A percentile compares a stretch with the other conserved stretches of the same genome.
These are phyloP conservation scores for Chaetophractus vellerosus DNA, from an alignment of 2,797 vertebrate genomes.

Conservation along the genomic window DNA sequence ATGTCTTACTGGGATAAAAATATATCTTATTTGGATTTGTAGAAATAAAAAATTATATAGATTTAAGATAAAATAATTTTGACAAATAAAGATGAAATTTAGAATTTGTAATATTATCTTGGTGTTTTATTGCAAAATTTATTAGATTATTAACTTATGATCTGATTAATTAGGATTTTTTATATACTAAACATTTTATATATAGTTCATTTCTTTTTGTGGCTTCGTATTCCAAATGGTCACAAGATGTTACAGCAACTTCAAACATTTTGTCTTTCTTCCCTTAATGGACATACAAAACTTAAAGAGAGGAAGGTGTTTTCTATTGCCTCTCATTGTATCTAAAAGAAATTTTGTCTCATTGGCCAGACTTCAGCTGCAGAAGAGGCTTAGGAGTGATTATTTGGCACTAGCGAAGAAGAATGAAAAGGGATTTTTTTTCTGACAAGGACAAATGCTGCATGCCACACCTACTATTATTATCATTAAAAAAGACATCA, in stretches of 20 bases:
- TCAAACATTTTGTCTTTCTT: not conserved
- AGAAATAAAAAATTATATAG: not conserved
- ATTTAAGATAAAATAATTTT: not conserved
- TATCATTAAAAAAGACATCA: not conserved
- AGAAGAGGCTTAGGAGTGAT: not conserved
- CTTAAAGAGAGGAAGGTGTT: not conserved
- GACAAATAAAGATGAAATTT: not conserved
- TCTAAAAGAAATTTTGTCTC: not conserved
- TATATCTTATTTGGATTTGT: not conserved
- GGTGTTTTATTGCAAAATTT: conserved; percentile 20
- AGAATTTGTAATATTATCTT: conserved; percentile 1
- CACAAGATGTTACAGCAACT: not conserved
- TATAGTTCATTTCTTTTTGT: not conserved
- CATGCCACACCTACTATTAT: not conserved
- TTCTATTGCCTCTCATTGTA: not conserved
- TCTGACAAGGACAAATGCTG: not conserved
- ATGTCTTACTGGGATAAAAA: not conserved
- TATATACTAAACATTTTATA: not conserved
- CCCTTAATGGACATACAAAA: not conserved
- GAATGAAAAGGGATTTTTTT: not conserved
- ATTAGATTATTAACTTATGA: not conserved
- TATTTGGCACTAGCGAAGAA: not conserved
- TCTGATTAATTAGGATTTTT: not conserved
- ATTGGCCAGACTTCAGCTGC: not conserved
- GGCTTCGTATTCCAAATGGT: not conserved